Conservation (phyloP, 2,113 vertebrate species). For the Zosterops japonicus region DNA sequence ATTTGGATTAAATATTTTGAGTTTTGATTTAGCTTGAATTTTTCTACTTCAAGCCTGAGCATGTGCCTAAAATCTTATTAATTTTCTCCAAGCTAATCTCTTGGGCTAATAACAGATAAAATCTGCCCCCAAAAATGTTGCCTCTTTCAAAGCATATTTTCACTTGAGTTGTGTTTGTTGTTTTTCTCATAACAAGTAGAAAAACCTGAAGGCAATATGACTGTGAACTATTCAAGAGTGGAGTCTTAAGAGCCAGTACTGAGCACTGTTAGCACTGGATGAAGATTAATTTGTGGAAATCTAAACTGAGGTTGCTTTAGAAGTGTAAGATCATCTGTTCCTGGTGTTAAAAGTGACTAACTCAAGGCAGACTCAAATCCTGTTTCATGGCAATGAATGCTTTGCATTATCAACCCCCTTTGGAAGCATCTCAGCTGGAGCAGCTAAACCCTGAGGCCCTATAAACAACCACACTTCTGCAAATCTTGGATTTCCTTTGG, state of each 20-base stretch:
- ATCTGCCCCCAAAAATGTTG: neutral
- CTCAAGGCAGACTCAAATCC: neutral
- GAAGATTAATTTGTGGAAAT: neutral
- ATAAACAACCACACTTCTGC: constrained; percentile 21
- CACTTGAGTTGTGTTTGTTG: neutral
- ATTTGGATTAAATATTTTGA: neutral
- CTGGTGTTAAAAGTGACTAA: neutral
- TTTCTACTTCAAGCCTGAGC: neutral
- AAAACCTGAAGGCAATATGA: neutral
- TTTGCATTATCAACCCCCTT: neutral
- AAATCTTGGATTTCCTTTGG: constrained; percentile 34
- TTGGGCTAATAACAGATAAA: neutral
- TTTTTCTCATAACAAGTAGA: neutral
- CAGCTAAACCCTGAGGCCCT: constrained; percentile 29
- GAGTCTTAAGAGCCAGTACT: neutral
- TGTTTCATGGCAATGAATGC: constrained; percentile 15
- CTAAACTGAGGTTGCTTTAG: neutral
- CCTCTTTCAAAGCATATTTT: neutral
- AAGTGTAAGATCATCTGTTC: neutral
- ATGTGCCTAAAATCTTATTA: neutral
- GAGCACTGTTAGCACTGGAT: neutral
- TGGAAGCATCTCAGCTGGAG: constrained; percentile 34
- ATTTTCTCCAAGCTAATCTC: neutral
- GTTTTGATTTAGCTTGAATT: neutral
- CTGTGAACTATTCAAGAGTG: neutral